phyloP scores from a whole-genome alignment of 2,797 vertebrate species.

The Pempheris klunzingeri region DNA sequence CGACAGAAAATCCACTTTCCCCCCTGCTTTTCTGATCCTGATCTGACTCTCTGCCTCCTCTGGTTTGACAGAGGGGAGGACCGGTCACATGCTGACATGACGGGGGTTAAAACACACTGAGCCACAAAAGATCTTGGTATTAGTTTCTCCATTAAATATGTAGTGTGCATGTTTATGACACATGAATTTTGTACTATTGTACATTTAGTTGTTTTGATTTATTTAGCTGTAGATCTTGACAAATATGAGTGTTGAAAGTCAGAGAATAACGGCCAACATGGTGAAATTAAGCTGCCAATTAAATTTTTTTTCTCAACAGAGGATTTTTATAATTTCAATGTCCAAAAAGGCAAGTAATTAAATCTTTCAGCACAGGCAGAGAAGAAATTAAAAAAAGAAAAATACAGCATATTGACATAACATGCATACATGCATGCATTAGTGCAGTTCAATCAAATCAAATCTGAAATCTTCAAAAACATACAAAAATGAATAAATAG shows the following conservation, averaged over 20 bases:
- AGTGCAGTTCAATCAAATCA: too few relatives aligned
- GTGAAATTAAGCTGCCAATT: not conserved
- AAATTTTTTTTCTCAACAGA: not conserved
- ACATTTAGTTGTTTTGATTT: too few relatives aligned
- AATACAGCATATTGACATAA: not conserved
- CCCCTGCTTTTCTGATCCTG: conserved; percentile 48
- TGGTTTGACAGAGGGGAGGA: conserved; percentile 40
- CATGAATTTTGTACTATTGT: not conserved
- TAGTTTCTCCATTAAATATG: not conserved
- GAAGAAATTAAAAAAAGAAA: not conserved
- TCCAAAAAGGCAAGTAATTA: not conserved
- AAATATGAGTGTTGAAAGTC: not conserved
- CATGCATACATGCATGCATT: not conserved
- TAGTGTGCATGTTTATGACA: not conserved
- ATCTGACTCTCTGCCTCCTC: conserved; percentile 35
- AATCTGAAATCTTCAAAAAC: not conserved
- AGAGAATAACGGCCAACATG: not conserved
- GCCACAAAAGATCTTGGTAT: not conserved
- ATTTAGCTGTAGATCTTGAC: not conserved
- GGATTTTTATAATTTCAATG: not conserved
- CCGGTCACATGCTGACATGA: conserved; percentile 36
- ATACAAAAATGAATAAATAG: not conserved
- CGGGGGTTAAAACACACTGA: conserved; percentile 18
- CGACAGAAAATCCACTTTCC: conserved; percentile 64
- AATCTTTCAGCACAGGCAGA: not conserved